Evolutionary conservation across 2,888 invertebrate genomes (phyloP).

Genomic region (Ditula angustiorana): DNA sequence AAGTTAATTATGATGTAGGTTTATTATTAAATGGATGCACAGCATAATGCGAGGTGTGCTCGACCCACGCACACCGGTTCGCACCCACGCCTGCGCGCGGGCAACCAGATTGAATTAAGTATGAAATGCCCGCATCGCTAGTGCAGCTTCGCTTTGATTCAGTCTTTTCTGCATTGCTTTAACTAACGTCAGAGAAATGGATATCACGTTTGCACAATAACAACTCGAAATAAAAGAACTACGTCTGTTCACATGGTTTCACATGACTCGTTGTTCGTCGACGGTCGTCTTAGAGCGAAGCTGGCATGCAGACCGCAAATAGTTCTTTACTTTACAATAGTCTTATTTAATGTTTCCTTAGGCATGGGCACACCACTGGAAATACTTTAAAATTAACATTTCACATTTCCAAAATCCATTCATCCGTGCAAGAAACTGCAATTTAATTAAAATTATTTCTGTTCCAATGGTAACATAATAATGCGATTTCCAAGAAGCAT

Average conservation of each 20-base stretch:
- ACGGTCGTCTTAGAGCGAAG: constrained; percentile 5
- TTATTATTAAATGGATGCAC: constrained; percentile 36
- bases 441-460: constrained; percentile 38
- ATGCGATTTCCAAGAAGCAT: constrained; percentile 58
- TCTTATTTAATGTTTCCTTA: neutral
- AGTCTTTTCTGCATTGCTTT: neutral
- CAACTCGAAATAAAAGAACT: constrained; percentile 4
- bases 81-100: constrained; percentile 36
- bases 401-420: constrained; percentile 7
- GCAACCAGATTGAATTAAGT: constrained; percentile 36
- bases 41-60: constrained; percentile 47
- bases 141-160: constrained; percentile 41
- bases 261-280: constrained; percentile 8
- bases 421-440: constrained; percentile 1
- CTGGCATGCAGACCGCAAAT: neutral
- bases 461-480: constrained; percentile 54
- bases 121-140: constrained; percentile 44
- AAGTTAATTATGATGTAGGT: constrained; percentile 41
- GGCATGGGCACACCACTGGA: neutral
- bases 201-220: constrained; percentile 8
- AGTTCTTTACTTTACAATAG: neutral
- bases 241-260: constrained; percentile 14
- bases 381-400: neutral
- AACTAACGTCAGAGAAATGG: constrained; percentile 11
- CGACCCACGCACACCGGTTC: constrained; percentile 46